Percentiles rank a stretch among this genome's conserved stretches.
phyloP scores from a whole-genome alignment of 2,888 invertebrate species.

The Apodemia hepburni region DNA sequence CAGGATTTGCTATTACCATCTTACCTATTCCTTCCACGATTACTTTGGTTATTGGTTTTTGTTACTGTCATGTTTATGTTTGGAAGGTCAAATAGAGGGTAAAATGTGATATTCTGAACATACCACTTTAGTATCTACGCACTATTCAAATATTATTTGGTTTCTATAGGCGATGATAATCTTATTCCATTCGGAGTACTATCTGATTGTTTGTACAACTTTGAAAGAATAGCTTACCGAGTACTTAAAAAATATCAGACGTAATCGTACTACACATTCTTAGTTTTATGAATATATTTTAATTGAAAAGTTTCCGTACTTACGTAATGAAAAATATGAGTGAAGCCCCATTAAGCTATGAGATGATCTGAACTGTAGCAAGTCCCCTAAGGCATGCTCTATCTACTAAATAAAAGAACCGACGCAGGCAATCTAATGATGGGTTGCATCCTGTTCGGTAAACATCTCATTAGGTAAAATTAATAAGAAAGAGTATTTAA shows the following conservation, averaged over 20 bases:
- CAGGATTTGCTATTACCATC: no score
- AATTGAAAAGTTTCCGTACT: background rate
- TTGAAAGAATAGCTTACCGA: background rate
- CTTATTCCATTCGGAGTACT: background rate
- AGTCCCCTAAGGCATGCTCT: slow-evolving; percentile 12
- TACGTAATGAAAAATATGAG: slow-evolving; percentile 4
- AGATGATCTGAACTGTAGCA: slow-evolving; percentile 12
- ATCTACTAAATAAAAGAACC: slow-evolving; percentile 38
- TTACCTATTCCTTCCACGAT: no score
- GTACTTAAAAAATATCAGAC: background rate
- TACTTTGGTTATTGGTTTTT: no score
- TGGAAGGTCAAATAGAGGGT: no score
- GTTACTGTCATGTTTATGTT: no score
- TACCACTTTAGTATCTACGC: no score
- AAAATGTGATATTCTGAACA: no score
- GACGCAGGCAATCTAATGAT: slow-evolving; percentile 26
- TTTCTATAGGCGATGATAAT: no score
- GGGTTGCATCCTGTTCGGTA: background rate
- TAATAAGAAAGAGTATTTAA: background rate
- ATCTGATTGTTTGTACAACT: background rate
- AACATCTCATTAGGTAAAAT: background rate
- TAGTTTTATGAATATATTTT: background rate
- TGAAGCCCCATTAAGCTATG: slow-evolving; percentile 11
- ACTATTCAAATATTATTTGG: no score
- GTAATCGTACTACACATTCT: background rate